Evolutionary conservation across 1,140 invertebrate species (phyloP), one percentile per base, ranked within the genome.

Genomic region (Drepana arcuata): DNA sequence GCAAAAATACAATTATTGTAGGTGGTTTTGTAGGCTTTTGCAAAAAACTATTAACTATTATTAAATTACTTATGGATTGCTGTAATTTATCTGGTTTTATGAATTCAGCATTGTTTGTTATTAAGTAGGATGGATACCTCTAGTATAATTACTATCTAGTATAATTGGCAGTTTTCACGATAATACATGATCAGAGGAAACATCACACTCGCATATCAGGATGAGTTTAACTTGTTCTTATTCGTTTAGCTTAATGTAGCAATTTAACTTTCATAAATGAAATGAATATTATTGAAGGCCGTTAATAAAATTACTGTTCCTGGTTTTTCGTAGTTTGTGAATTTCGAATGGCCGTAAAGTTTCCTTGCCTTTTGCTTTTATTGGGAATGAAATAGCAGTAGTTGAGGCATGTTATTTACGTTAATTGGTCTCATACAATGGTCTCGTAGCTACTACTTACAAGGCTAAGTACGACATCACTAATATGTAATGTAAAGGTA

Each of bases 251-350:
- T n/a, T n/a, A n/a, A n/a, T n/a, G n/a, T n/a, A n/a, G n/a, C n/a
- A n/a, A n/a, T n/a, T n/a, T n/a, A n/a, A n/a, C n/a, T n/a, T n/a
- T n/a, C n/a, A n/a, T n/a, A n/a, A n/a, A n/a, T n/a, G n/a, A n/a
- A n/a, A n/a, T n/a, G n/a, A n/a, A n/a, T n/a, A n/a, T n/a, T n/a
- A n/a, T n/a, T n/a, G n/a, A 41, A 34, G 32, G 32, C 23, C 40
- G 34, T 52, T 47, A 40, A 52, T 52, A 40, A 48, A 52, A 36
- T 33, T 29, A 29, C 28, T 40, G 44, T 47, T 47, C 47, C 29
- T 39, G 39, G 42, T 40, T 48, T 37, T 25, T 34, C 28, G 23
- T 31, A 29, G 25, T 23, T 13, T 29, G 26, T 29, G 16, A 31
- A 34, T 26, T 29, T 38, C 25, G 12, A 35, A 42, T 18, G 25